phyloP scores from a whole-genome alignment of 2,113 vertebrate species.

The Channa argus region DNA sequence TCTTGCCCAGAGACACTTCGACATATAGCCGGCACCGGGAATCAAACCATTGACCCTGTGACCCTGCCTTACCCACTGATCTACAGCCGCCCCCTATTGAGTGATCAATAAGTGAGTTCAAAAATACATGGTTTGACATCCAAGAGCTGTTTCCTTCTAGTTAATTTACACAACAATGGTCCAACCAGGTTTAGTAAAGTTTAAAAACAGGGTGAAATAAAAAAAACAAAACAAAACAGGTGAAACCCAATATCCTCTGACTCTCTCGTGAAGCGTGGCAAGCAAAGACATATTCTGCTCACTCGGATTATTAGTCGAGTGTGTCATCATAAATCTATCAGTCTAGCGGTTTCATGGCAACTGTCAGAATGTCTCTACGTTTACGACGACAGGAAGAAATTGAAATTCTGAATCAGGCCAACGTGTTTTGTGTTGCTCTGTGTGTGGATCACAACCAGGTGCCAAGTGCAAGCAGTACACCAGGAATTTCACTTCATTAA shows the following conservation, averaged over 20 bases:
- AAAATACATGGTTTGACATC: too few relatives aligned
- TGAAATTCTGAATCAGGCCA: background rate
- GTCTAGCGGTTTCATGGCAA: conserved; percentile 1
- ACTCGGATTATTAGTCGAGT: background rate
- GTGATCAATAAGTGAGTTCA: too few relatives aligned
- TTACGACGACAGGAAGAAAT: background rate
- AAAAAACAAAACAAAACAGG: background rate
- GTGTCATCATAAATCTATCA: background rate
- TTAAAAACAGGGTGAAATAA: too few relatives aligned
- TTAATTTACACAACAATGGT: too few relatives aligned
- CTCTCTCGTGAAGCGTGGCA: background rate
- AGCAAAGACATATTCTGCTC: background rate
- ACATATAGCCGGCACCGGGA: too few relatives aligned
- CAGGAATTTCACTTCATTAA: conserved; percentile 45
- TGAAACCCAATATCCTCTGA: background rate
- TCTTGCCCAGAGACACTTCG: too few relatives aligned
- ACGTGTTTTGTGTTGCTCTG: conserved; percentile 2
- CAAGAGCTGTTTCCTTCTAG: too few relatives aligned
- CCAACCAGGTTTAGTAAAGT: too few relatives aligned
- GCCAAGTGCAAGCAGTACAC: conserved; percentile 27
- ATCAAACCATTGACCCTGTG: too few relatives aligned
- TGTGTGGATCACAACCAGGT: background rate
- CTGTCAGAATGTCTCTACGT: background rate
- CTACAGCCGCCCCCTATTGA: too few relatives aligned
- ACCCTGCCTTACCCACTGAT: too few relatives aligned